phyloP scores from a whole-genome alignment of 2,797 vertebrate species.

The Morelia viridis region DNA sequence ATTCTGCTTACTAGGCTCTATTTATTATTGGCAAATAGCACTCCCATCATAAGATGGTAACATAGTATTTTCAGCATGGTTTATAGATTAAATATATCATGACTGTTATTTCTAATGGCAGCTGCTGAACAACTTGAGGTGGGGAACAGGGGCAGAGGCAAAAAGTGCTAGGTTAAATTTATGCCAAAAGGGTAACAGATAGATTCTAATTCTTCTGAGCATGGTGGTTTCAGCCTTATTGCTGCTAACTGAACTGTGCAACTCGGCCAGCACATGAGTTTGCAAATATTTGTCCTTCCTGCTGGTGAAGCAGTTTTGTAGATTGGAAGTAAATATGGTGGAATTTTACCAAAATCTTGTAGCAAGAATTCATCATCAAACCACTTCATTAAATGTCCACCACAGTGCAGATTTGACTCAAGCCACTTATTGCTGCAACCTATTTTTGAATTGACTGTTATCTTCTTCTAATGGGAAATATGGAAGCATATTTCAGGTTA shows the following conservation, averaged over 20 bases:
- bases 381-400: too few species aligned
- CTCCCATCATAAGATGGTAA: conserved; percentile 27
- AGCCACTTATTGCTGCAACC: neutral
- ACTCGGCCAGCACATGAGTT: neutral
- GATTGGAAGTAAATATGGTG: too few species aligned
- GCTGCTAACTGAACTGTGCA: neutral
- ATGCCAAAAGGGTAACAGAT: accelerated
- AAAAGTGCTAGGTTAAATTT: conserved; percentile 21
- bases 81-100: conserved; percentile 32
- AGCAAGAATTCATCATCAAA: neutral
- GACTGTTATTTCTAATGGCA: conserved; percentile 13
- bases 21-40: conserved; percentile 11
- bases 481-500: neutral
- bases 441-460: neutral
- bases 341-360: neutral
- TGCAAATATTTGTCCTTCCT: conserved; percentile 36
- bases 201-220: neutral
- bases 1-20: conserved; percentile 35
- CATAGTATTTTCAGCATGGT: neutral
- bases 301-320: neutral
- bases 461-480: neutral
- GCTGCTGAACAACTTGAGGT: conserved; percentile 11
- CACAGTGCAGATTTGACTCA: neutral
- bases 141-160: neutral
- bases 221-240: accelerated